A percentile compares a stretch with the other conserved stretches of the same genome.
phyloP scores from a whole-genome alignment of 1,140 invertebrate species.

The Probaryconus sp. region DNA sequence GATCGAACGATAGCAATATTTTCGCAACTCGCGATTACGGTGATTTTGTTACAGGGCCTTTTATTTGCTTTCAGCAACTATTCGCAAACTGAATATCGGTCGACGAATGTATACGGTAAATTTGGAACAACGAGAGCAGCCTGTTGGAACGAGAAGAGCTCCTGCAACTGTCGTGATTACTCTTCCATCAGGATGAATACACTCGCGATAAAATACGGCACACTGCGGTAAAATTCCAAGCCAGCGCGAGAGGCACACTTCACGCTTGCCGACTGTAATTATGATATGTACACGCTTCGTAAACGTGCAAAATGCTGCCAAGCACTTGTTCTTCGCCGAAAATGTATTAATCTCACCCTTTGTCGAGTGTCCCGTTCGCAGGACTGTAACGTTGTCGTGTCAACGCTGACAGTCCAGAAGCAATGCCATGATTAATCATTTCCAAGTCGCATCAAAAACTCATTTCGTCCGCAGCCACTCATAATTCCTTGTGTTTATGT shows the following conservation, averaged over 20 bases:
- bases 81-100: slow-evolving; percentile 17
- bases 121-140: slow-evolving; percentile 11
- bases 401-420: slow-evolving; percentile 17
- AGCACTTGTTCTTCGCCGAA: slow-evolving; percentile 15
- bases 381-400: slow-evolving; percentile 14
- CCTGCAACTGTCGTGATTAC: slow-evolving; percentile 47
- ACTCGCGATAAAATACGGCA: slow-evolving; percentile 34
- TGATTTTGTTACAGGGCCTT: too few species aligned
- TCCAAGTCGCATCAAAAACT: slow-evolving; percentile 32
- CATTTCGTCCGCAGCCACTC: slow-evolving; percentile 1
- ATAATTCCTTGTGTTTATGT: slow-evolving; percentile 3
- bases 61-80: background rate
- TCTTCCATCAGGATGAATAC: slow-evolving; percentile 45
- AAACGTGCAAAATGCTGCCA: slow-evolving; percentile 23
- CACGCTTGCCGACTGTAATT: slow-evolving; percentile 37
- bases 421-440: slow-evolving; percentile 17
- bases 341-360: slow-evolving; percentile 26
- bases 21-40: too few species aligned
- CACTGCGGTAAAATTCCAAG: slow-evolving; percentile 30
- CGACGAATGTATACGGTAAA: background rate
- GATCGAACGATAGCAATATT: too few species aligned
- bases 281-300: slow-evolving; percentile 33
- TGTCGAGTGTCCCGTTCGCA: slow-evolving; percentile 11
- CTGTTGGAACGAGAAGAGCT: slow-evolving; percentile 7
- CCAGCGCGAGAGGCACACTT: slow-evolving; percentile 27